Conservation (phyloP, 2,113 vertebrate genomes). For the Morphnarchus princeps region DNA sequence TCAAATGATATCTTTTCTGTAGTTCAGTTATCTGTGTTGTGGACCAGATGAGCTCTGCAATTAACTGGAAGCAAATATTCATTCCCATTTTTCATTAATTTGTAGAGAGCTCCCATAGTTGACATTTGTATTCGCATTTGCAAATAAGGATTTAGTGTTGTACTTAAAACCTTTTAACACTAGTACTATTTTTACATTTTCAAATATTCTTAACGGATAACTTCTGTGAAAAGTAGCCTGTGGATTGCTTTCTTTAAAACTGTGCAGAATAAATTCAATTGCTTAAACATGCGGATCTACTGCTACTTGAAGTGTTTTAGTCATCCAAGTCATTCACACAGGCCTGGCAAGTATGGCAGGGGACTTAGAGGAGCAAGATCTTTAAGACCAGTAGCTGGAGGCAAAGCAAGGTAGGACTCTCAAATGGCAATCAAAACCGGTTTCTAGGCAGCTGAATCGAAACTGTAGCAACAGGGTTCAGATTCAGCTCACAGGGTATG, state of each 20-base stretch:
- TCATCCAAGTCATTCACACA: background rate
- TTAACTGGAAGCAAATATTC: background rate
- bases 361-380: background rate
- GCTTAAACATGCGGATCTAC: background rate
- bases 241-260: background rate
- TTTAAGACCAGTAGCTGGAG: background rate
- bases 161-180: background rate
- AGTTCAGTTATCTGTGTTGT: background rate
- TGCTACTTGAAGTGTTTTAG: background rate
- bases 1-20: background rate
- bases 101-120: background rate
- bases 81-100: background rate
- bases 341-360: background rate
- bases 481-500: background rate
- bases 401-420: background rate
- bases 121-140: background rate
- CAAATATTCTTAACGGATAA: background rate
- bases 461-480: background rate
- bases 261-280: background rate
- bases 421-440: background rate
- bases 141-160: background rate
- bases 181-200: background rate
- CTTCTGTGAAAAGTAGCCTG: background rate
- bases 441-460: background rate
- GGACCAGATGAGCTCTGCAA: background rate